Conservation (phyloP, 2,797 vertebrate genomes). For the Okamejei kenojei region DNA sequence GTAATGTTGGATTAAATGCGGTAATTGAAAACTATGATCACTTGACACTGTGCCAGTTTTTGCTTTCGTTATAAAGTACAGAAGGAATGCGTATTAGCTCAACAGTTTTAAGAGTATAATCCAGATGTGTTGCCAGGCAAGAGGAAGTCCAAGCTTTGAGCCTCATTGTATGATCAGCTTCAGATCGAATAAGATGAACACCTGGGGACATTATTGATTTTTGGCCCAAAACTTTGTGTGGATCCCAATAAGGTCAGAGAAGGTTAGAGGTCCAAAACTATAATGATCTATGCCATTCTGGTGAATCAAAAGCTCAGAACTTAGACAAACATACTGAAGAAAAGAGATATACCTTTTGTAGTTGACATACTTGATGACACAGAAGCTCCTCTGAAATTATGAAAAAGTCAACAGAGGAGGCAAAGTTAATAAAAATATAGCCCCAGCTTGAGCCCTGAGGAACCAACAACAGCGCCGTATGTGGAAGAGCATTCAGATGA, state of each 20-base stretch:
- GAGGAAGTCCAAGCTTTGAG: slow-evolving; percentile 62
- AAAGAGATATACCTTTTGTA: slow-evolving; percentile 46
- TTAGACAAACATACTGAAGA: slow-evolving; percentile 48
- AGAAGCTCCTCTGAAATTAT: neutral
- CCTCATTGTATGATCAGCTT: slow-evolving; percentile 71
- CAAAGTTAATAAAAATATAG: slow-evolving; percentile 21
- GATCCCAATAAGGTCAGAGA: slow-evolving; percentile 68
- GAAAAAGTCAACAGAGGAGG: slow-evolving; percentile 27
- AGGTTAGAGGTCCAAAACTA: slow-evolving; percentile 86
- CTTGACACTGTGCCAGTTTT: slow-evolving; percentile 28
- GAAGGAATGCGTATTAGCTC: slow-evolving; percentile 29
- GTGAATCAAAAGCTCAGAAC: slow-evolving; percentile 60
- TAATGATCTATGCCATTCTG: slow-evolving; percentile 85
- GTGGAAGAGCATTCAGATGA: slow-evolving; percentile 71
- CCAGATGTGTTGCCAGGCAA: neutral
- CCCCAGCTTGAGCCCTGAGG: slow-evolving; percentile 56
- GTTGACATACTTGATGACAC: slow-evolving; percentile 33
- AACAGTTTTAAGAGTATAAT: slow-evolving; percentile 32
- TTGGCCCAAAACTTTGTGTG: slow-evolving; percentile 66
- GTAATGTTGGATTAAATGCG: slow-evolving; percentile 9
- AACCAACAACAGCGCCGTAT: slow-evolving; percentile 65
- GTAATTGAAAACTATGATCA: neutral
- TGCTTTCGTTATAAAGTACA: slow-evolving; percentile 31
- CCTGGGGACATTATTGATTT: slow-evolving; percentile 69
- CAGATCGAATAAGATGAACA: slow-evolving; percentile 76